Percentiles rank a stretch among this genome's conserved stretches.
phyloP scores from a whole-genome alignment of 2,113 vertebrate genomes.

The Aegithalos caudatus region DNA sequence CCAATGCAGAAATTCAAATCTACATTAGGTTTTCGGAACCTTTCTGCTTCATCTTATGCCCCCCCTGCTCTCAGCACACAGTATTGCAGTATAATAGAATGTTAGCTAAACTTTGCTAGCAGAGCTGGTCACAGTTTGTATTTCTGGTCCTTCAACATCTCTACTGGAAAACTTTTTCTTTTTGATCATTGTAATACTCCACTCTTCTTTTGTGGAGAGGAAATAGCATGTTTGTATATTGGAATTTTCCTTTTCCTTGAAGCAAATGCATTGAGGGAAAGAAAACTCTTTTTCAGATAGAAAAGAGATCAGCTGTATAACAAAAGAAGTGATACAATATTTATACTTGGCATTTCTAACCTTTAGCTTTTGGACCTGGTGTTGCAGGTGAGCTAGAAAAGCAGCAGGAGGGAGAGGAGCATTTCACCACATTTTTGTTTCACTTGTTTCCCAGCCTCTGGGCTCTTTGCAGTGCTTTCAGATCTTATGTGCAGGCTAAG shows the following conservation, averaged over 20 bases:
- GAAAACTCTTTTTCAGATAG: not conserved
- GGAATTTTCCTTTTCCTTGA: not conserved
- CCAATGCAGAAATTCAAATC: not conserved
- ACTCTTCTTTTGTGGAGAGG: not conserved
- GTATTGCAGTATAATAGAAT: not conserved
- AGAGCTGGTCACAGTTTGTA: not conserved
- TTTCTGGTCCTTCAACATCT: not conserved
- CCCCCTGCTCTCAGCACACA: fast-evolving
- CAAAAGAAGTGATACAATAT: not conserved
- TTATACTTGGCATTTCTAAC: not conserved
- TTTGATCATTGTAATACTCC: not conserved
- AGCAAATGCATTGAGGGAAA: not conserved
- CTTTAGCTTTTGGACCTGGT: not conserved
- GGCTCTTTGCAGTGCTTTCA: not conserved
- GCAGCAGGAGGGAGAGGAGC: not conserved
- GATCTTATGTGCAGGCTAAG: not conserved
- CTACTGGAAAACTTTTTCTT: not conserved
- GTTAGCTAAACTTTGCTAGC: not conserved
- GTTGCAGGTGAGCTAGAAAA: not conserved
- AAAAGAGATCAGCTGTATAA: not conserved
- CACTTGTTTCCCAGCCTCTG: not conserved
- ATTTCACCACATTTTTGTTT: not conserved
- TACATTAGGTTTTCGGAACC: not conserved
- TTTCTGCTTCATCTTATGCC: not conserved
- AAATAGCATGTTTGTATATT: not conserved